Conservation (phyloP, 2,113 vertebrate genomes). For the Bubo scandiacus region DNA sequence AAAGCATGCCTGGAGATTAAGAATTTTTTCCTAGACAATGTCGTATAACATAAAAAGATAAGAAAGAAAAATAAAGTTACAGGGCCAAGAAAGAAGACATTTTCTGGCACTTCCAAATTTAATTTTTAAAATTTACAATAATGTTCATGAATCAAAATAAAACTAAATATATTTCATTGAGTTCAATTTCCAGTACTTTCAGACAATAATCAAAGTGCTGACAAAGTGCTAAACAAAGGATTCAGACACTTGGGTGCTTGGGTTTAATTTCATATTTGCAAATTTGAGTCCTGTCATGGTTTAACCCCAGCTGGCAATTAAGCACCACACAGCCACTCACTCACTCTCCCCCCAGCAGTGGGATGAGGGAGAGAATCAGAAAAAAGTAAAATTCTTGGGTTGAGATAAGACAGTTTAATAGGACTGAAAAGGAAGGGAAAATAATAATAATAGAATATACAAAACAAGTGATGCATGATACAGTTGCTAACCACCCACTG, state of each 20-base stretch:
- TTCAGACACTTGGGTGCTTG: background rate
- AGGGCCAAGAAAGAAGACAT: background rate
- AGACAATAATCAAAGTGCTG: background rate
- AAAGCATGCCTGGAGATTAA: slow-evolving; percentile 73
- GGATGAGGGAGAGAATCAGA: too few relatives aligned
- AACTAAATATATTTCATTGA: background rate
- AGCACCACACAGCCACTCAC: too few relatives aligned
- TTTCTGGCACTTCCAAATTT: background rate
- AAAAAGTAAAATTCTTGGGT: too few relatives aligned
- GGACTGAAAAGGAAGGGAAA: too few relatives aligned
- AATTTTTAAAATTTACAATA: slow-evolving; percentile 32
- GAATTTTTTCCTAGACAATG: slow-evolving; percentile 64
- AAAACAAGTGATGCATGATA: too few relatives aligned
- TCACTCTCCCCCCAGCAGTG: too few relatives aligned
- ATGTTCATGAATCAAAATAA: background rate
- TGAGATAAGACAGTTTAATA: too few relatives aligned
- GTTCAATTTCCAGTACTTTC: background rate
- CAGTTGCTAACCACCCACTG: too few relatives aligned
- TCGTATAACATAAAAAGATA: slow-evolving; percentile 24
- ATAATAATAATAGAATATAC: too few relatives aligned
- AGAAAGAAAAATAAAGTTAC: background rate
- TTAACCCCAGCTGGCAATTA: too few relatives aligned
- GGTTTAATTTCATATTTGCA: background rate
- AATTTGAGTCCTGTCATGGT: background rate
- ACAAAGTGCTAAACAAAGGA: too few relatives aligned